These are phyloP conservation scores for Hirundo rustica DNA, from an alignment of 2,797 vertebrate species.

Conservation along the genomic window DNA sequence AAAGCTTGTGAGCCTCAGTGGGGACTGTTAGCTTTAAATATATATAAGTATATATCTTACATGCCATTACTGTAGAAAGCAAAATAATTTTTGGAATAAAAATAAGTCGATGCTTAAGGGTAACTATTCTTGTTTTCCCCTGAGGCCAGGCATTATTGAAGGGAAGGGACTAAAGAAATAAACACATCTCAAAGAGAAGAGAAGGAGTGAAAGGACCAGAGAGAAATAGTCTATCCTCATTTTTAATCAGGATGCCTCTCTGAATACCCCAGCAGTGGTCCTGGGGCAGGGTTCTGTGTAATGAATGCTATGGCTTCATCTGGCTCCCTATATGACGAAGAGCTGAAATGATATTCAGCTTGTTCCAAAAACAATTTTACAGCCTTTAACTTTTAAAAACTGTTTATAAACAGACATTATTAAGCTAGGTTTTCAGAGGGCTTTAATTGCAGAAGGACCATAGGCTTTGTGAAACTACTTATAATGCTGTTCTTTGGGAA, in stretches of 20 bases:
- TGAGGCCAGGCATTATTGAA: neutral
- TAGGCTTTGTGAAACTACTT: neutral
- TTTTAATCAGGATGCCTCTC: neutral
- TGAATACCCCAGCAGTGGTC: neutral
- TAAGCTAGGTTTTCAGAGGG: neutral
- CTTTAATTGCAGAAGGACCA: neutral
- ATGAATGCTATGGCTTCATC: neutral
- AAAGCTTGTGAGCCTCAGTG: neutral
- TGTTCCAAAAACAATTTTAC: fast-evolving
- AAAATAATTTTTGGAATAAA: neutral
- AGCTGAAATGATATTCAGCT: neutral
- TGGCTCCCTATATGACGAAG: neutral
- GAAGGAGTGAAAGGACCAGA: neutral
- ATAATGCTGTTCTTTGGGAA: neutral
- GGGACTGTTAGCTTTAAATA: neutral
- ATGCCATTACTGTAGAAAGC: neutral
- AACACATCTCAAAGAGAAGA: neutral
- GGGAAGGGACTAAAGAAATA: neutral
- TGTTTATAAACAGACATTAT: neutral
- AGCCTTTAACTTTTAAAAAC: neutral
- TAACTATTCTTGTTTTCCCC: neutral
- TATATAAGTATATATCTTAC: neutral
- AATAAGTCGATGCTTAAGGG: neutral
- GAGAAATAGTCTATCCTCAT: neutral
- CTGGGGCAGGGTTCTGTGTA: neutral